Percentiles rank a stretch among this genome's conserved stretches.
Evolutionary conservation across 1,140 invertebrate species (phyloP).

Genomic region (Trachymyrmex septentrionalis): DNA sequence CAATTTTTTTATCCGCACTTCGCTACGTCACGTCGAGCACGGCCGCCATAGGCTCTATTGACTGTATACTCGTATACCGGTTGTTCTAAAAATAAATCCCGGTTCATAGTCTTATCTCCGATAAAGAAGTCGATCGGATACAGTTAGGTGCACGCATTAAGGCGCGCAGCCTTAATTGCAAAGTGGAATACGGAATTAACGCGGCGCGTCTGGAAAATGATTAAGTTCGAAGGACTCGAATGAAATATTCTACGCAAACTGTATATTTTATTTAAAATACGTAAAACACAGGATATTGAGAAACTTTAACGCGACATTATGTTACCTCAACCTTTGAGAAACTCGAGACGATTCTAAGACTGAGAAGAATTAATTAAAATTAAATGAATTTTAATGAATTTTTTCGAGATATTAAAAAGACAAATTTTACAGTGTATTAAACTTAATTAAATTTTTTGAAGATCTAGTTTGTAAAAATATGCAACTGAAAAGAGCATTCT

Average conservation of each 20-base stretch:
- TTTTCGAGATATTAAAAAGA: neutral
- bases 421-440: neutral
- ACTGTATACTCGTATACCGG: slow-evolving; percentile 65
- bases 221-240: neutral
- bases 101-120: slow-evolving; percentile 63
- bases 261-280: neutral
- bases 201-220: slow-evolving; percentile 6
- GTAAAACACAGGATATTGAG: neutral
- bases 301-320: neutral
- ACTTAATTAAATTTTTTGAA: neutral
- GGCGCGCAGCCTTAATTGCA: slow-evolving; percentile 48
- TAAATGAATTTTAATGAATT: neutral
- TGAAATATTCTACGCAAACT: neutral
- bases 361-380: neutral
- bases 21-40: slow-evolving; percentile 20
- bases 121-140: slow-evolving; percentile 37
- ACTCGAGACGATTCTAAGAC: neutral
- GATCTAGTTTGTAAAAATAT: neutral
- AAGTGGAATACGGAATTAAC: slow-evolving; percentile 24
- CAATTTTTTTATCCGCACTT: slow-evolving; percentile 60
- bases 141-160: slow-evolving; percentile 57
- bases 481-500: neutral
- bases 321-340: neutral
- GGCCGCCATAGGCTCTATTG: slow-evolving; percentile 63
- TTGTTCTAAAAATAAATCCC: slow-evolving; percentile 71